These are phyloP conservation scores for Botia kubotai DNA, from an alignment of 2,797 vertebrate species.

Conservation along the genomic window DNA sequence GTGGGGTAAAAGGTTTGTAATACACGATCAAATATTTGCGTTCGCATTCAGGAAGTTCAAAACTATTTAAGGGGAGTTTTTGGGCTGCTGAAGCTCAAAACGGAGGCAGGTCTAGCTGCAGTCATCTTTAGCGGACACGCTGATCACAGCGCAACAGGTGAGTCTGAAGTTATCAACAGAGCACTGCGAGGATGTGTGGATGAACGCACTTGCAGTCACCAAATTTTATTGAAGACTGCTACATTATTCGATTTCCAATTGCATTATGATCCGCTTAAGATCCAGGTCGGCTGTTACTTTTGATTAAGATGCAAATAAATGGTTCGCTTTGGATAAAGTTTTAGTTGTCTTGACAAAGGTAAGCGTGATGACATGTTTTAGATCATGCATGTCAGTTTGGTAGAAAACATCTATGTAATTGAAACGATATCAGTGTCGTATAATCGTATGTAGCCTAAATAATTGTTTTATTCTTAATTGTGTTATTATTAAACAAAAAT, in stretches of 20 bases:
- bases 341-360: not conserved
- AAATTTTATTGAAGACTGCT: not conserved
- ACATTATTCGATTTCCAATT: no score
- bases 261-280: not conserved
- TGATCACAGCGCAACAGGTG: constrained; percentile 48
- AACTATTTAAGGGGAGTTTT: constrained; percentile 50
- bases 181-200: not conserved
- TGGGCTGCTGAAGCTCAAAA: constrained; percentile 19
- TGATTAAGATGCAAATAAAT: not conserved
- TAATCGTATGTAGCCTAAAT: no score
- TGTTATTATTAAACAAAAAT: not conserved
- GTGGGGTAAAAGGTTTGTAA: not conserved
- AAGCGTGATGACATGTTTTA: not conserved
- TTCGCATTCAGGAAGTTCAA: constrained; percentile 52
- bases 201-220: not conserved
- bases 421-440: not conserved
- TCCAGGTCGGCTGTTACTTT: not conserved
- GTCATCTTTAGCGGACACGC: constrained; percentile 18
- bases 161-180: constrained; percentile 9
- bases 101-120: constrained; percentile 24
- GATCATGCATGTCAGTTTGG: not conserved
- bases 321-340: not conserved
- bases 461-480: no score
- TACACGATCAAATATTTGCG: not conserved
- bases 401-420: not conserved